A percentile compares a stretch with the other conserved stretches of the same genome.
These are phyloP conservation scores for Pseudomyrmex sp. DNA, from an alignment of 1,140 invertebrate species.

Conservation along the genomic window DNA sequence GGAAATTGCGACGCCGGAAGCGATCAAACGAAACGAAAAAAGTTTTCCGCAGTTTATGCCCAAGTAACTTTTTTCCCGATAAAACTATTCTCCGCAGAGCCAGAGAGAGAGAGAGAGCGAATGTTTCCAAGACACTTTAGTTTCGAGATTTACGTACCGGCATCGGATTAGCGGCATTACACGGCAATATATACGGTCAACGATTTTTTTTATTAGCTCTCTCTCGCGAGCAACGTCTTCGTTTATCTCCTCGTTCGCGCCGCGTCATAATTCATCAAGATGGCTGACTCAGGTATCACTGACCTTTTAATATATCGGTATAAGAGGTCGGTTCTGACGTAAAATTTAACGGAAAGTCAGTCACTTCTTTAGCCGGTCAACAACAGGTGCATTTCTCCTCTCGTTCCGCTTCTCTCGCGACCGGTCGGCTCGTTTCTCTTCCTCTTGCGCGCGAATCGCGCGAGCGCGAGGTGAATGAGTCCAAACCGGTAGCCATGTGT, in stretches of 20 bases:
- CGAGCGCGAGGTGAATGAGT: conserved; percentile 9
- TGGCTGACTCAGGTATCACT: conserved; percentile 21
- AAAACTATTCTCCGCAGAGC: not conserved
- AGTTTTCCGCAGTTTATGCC: conserved; percentile 14
- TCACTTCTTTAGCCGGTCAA: conserved; percentile 27
- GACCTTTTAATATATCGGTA: conserved; percentile 39
- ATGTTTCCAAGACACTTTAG: not conserved
- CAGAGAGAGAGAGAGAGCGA: not conserved
- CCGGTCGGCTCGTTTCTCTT: conserved; percentile 65
- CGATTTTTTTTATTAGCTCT: not conserved
- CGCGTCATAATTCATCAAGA: conserved; percentile 33
- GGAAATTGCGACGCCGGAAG: conserved; percentile 43
- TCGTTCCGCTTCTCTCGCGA: conserved; percentile 51
- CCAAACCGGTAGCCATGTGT: conserved; percentile 56
- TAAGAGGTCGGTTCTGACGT: conserved; percentile 19
- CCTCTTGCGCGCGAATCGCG: conserved; percentile 15
- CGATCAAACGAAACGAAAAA: conserved; percentile 21
- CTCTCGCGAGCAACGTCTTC: not conserved
- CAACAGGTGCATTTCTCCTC: conserved; percentile 66
- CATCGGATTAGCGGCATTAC: not conserved
- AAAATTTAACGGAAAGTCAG: conserved; percentile 47
- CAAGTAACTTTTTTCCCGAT: conserved; percentile 30
- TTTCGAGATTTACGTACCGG: not conserved
- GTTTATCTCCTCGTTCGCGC: conserved; percentile 7
- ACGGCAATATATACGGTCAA: too few species aligned